phyloP scores from a whole-genome alignment of 2,797 vertebrate species.

The Ataeniobius toweri region DNA sequence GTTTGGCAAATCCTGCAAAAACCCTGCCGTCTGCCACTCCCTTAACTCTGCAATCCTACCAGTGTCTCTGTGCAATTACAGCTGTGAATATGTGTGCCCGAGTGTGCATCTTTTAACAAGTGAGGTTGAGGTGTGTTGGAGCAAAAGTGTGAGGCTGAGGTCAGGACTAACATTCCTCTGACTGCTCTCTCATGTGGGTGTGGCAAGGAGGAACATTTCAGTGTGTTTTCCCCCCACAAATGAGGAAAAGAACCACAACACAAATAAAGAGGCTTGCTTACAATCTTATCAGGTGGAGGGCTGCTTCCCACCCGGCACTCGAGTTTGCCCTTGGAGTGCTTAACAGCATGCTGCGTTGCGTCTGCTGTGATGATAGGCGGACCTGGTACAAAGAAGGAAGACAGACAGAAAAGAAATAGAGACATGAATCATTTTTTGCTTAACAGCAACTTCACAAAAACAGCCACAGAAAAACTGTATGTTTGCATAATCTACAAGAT shows the following conservation, averaged over 20 bases:
- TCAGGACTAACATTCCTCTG: constrained; percentile 48
- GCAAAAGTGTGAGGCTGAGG: constrained; percentile 61
- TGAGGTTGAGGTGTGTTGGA: constrained; percentile 28
- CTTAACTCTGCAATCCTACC: constrained; percentile 41
- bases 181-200: constrained; percentile 29
- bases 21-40: constrained; percentile 52
- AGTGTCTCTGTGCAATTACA: constrained; percentile 52
- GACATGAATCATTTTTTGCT: not conserved
- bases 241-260: constrained; percentile 25
- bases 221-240: constrained; percentile 27
- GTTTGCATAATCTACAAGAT: not conserved
- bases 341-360: constrained; percentile 81
- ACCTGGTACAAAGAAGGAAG: constrained; percentile 72
- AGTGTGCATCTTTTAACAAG: constrained; percentile 41
- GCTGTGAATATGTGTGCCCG: constrained; percentile 31
- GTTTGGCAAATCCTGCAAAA: constrained; percentile 66
- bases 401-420: not conserved
- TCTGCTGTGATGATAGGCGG: constrained; percentile 88
- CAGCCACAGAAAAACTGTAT: not conserved
- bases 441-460: not conserved
- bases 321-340: constrained; percentile 88
- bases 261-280: constrained; percentile 76
- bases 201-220: not conserved
- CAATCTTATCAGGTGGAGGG: constrained; percentile 88
- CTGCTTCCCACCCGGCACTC: constrained; percentile 88